Evolutionary conservation across 2,888 invertebrate species (phyloP).

Genomic region (Archips crataeganus): DNA sequence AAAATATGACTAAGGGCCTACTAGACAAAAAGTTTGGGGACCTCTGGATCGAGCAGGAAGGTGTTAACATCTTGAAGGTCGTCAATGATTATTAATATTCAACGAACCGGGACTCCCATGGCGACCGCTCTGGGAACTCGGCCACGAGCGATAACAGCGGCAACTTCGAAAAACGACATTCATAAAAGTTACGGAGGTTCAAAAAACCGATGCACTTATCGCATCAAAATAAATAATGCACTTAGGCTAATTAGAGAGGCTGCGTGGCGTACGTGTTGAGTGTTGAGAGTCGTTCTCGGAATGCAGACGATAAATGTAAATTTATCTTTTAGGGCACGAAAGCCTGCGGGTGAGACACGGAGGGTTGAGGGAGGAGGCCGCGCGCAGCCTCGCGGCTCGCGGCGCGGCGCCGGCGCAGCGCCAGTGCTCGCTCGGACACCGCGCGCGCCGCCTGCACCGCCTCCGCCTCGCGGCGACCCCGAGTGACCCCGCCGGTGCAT

Average conservation of each 20-base stretch:
- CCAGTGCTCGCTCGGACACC: conserved; percentile 78
- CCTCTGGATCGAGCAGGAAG: not conserved
- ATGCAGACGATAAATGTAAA: conserved; percentile 56
- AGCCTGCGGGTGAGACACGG: conserved; percentile 56
- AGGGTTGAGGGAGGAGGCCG: conserved; percentile 29
- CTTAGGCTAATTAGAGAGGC: conserved; percentile 63
- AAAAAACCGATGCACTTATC: conserved; percentile 42
- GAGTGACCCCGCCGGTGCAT: conserved; percentile 74
- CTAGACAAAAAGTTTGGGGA: no score
- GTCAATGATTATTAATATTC: not conserved
- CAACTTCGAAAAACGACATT: conserved; percentile 8
- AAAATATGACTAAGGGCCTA: no score
- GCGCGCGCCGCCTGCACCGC: conserved; percentile 51
- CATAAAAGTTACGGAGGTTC: conserved; percentile 27
- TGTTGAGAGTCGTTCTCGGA: conserved; percentile 59
- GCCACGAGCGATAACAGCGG: conserved; percentile 13
- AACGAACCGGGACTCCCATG: conserved; percentile 11
- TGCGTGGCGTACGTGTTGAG: conserved; percentile 50
- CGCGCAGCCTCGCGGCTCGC: conserved; percentile 21
- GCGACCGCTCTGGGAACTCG: conserved; percentile 2
- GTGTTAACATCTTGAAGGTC: not conserved
- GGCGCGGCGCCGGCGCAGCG: conserved; percentile 37
- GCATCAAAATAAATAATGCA: conserved; percentile 65
- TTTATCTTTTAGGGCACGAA: conserved; percentile 58
- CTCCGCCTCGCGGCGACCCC: conserved; percentile 60